phyloP scores from a whole-genome alignment of 2,888 invertebrate species.

The Rotaria sp. region DNA sequence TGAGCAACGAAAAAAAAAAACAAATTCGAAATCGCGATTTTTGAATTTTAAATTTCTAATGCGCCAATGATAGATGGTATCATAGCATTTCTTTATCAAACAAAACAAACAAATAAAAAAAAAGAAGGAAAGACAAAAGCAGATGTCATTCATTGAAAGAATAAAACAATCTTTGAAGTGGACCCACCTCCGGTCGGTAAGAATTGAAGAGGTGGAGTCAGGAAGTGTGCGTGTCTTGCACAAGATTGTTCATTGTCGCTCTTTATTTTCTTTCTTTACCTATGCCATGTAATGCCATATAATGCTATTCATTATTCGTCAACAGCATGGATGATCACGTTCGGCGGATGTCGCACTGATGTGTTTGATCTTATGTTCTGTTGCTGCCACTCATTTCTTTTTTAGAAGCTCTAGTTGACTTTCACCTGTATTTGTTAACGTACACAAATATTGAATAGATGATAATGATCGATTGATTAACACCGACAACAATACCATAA shows the following conservation, averaged over 20 bases:
- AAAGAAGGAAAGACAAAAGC: not conserved
- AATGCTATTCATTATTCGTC: constrained; percentile 7
- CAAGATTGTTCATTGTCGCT: not conserved
- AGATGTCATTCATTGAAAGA: constrained; percentile 1
- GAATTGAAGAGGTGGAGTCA: constrained; percentile 24
- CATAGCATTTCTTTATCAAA: not conserved
- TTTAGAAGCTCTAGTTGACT: not conserved
- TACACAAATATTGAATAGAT: not conserved
- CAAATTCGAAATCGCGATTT: not conserved
- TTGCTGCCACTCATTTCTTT: not conserved
- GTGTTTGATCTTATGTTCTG: constrained; percentile 24
- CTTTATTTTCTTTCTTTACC: not conserved
- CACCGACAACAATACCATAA: not conserved
- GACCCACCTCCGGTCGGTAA: not conserved
- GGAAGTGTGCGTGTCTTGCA: constrained; percentile 22
- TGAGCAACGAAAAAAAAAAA: not conserved
- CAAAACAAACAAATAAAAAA: not conserved
- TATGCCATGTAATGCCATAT: not conserved
- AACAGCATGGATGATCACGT: constrained; percentile 5
- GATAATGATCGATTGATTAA: constrained; percentile 19
- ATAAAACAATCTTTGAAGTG: constrained; percentile 15
- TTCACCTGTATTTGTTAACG: constrained; percentile 12
- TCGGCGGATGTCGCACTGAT: constrained; percentile 12
- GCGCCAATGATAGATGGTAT: not conserved
- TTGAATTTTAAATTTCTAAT: not conserved